Evolutionary conservation across 1,140 invertebrate species (phyloP).

Genomic region (Bombus picipes): DNA sequence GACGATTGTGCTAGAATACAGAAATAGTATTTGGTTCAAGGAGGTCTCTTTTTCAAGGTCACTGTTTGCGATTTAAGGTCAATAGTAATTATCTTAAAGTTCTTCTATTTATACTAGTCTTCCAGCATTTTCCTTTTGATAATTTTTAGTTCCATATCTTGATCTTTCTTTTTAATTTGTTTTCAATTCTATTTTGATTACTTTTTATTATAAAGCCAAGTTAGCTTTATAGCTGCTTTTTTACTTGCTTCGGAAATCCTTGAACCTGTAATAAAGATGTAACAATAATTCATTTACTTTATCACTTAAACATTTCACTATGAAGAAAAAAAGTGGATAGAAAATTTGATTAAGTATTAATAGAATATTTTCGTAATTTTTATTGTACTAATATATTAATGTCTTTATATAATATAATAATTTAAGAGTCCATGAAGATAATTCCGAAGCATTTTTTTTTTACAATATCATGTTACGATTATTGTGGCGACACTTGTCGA

Average conservation of each 20-base stretch:
- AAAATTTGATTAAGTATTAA: not conserved
- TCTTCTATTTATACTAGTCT: not conserved
- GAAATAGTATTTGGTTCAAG: not conserved
- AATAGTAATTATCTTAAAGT: not conserved
- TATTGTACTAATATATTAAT: not conserved
- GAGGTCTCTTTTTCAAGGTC: not conserved
- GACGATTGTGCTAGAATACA: not conserved
- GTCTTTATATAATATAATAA: not conserved
- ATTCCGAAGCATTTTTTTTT: not conserved
- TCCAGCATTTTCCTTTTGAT: not conserved
- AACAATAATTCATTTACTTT: not conserved
- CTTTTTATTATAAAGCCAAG: not conserved
- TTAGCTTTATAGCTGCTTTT: not conserved
- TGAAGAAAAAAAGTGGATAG: not conserved
- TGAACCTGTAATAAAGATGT: not conserved
- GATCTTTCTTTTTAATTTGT: not conserved
- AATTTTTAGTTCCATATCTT: not conserved
- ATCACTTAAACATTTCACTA: not conserved
- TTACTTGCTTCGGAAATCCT: not conserved
- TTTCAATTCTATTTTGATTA: not conserved
- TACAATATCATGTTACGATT: not conserved
- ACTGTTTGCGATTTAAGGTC: not conserved
- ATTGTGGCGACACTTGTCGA: not conserved
- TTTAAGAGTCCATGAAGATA: not conserved
- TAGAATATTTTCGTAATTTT: not conserved